Base-by-base conservation (phyloP, 2,888 invertebrate genomes). In the Dynastes grantii region DNA sequence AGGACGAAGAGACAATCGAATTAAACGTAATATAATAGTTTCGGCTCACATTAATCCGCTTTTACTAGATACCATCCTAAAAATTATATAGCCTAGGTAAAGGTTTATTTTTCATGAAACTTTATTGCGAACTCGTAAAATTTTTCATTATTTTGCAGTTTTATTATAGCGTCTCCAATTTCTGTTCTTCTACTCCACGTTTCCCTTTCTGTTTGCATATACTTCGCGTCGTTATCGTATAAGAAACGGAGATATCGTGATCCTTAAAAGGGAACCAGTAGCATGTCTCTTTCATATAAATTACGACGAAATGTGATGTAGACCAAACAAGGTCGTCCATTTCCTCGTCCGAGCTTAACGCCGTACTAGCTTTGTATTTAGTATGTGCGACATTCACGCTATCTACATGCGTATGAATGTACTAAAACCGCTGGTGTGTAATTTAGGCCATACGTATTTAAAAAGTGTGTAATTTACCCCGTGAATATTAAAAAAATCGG, bases 101-200 rank as follows among this genome's bases (percentile, higher is more conserved):
- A 71, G 58, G 37, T 55, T 58, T 71, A 71, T 22, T 71, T 71
- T 55, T 58, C 55, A 71, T 71, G 58, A 71, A 71, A 71, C 55
- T 71, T 71, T 71, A 71, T 55, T 37, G 71, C 55, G 11, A 22
- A 37, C 32, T 58, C 71, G 55, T 71, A 71, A 71, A 71, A 71
- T 37, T 55, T 58, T 37, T 71, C 55, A 71, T 71, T 71, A 58
- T 55, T 71, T 71, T 71, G 32, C 71, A 71, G 58, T 58, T 71
- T 71, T 71, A 71, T 71, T 58, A 1, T 68, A 45, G 45, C 45
- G 45, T 45, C 13, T 32, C 29, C 32, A 32, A 2, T 63, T 63
- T n/a, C 29, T 63, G n/a, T 13, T 67, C 16, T 40, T 67, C 40
- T 22, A 67, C 49, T 67, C 40, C 16, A 5, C 53, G 5, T 58